phyloP scores from a whole-genome alignment of 2,797 vertebrate species.

The Chiloscyllium punctatum region DNA sequence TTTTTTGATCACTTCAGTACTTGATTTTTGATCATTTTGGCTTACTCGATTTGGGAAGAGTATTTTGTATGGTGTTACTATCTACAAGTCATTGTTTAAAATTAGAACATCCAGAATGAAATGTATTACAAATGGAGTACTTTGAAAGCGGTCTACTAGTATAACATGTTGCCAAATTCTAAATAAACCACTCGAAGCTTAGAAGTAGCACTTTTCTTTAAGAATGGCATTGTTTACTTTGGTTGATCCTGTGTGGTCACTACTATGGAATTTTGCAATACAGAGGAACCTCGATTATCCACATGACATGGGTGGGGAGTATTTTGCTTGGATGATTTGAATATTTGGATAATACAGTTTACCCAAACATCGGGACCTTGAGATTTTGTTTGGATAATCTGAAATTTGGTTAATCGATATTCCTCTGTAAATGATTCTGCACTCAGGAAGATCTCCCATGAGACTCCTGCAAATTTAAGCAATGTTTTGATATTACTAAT shows the following conservation, averaged over 20 bases:
- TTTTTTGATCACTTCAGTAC: neutral
- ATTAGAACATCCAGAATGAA: neutral
- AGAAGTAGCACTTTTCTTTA: neutral
- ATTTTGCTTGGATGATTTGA: too few species aligned
- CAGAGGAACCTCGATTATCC: too few species aligned
- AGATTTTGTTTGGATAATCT: too few species aligned
- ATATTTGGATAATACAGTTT: too few species aligned
- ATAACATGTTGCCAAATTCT: too few species aligned
- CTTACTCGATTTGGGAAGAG: neutral
- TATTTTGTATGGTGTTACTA: neutral
- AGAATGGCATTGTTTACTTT: neutral
- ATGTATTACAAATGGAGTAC: too few species aligned
- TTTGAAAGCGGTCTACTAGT: too few species aligned
- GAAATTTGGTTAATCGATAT: too few species aligned
- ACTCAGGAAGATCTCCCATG: neutral
- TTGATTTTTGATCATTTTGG: neutral
- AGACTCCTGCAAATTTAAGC: neutral
- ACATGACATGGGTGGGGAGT: too few species aligned
- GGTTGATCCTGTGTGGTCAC: neutral
- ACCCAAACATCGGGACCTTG: too few species aligned
- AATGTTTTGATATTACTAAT: neutral
- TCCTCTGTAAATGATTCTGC: neutral
- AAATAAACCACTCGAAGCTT: too few species aligned
- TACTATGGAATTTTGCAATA: neutral
- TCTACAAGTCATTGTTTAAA: neutral